Evolutionary conservation across 2,113 vertebrate species (phyloP), one percentile per base, ranked within the genome.

Genomic region (Anser cygnoides): DNA sequence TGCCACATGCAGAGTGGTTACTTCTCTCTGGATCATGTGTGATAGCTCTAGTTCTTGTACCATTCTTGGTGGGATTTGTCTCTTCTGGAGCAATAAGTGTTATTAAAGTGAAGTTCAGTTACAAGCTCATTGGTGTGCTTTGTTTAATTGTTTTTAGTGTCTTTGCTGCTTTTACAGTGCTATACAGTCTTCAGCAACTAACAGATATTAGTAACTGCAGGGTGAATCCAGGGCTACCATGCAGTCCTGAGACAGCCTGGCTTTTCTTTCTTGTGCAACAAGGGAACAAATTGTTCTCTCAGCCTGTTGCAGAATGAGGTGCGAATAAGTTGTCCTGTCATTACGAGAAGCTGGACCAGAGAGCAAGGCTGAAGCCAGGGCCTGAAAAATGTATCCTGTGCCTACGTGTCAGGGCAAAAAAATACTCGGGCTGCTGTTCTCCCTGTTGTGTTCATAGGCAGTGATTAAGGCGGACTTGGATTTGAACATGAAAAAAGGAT

Each of bases 201-300:
- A 49, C 46, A 49, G 46, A 49, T 20, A 49, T 22, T 49, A 22
- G 46, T 49, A 77, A 37, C 65, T 77, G 26, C 41, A 74, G 55
- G 41, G 55, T 46, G 65, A 87, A 75, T n/a, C 25, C 58, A 1
- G 0, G 31, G 59, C 65, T 89, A 61, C n/a, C 1, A 9, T 28
- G n/a, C 41, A 77, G 61, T 59, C 76, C 61, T 6, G 3, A 63
- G 46, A 9, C 2, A 2, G 23, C 82, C 84, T 94, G 74, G 52
- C 65, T 89, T 62, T 84, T 94, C 59, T 23, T 10, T 1, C 65
- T n/a, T 2, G 55, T 94, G 65, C 65, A 93, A 63, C 18, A 49
- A 86, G 35, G 88, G 94, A 96, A 96, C 94, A 93, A 96, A 93
- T 62, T 81, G 90, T 95, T 95, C 94, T 85, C 75, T 57, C 68